Evolutionary conservation across 2,888 invertebrate genomes (phyloP).

Genomic region (Ryuthela nishihirai): DNA sequence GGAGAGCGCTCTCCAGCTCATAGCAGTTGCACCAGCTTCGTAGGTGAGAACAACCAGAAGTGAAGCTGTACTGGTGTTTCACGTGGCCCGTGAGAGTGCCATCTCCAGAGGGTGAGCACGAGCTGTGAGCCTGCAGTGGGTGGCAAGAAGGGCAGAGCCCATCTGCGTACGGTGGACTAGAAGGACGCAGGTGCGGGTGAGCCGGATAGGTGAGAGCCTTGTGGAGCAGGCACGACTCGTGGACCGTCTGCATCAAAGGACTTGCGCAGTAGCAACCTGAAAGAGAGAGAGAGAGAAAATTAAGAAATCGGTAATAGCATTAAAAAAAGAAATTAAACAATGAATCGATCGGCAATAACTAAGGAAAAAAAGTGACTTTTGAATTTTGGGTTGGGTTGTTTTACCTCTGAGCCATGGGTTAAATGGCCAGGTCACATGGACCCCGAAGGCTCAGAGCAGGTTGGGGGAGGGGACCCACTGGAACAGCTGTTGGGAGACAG

Average conservation of each 20-base stretch:
- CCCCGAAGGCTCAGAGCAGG: too few relatives aligned
- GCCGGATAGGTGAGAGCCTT: conserved; percentile 12
- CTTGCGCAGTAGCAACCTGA: conserved; percentile 21
- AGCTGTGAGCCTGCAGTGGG: too few relatives aligned
- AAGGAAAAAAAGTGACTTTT: too few relatives aligned
- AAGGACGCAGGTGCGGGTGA: conserved; percentile 2
- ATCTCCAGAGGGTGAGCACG: conserved; percentile 1
- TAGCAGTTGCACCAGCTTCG: conserved; percentile 10
- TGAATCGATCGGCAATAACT: too few relatives aligned
- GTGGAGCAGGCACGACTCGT: conserved; percentile 15
- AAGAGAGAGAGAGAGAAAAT: conserved; percentile 1
- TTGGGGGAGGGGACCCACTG: too few relatives aligned
- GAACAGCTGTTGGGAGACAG: too few relatives aligned
- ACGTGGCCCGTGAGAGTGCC: neutral
- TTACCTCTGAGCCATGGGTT: too few relatives aligned
- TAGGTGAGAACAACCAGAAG: conserved; percentile 2
- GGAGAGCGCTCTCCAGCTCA: conserved; percentile 7
- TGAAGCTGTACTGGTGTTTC: conserved; percentile 4
- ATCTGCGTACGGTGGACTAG: neutral
- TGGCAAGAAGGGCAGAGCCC: conserved; percentile 12
- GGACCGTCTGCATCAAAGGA: conserved; percentile 21
- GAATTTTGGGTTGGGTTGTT: too few relatives aligned
- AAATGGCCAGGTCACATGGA: too few relatives aligned
- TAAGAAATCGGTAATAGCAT: too few relatives aligned
- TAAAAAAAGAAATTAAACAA: too few relatives aligned